These are phyloP conservation scores for Argyresthia albistria DNA, from an alignment of 2,888 invertebrate species.

Conservation along the genomic window DNA sequence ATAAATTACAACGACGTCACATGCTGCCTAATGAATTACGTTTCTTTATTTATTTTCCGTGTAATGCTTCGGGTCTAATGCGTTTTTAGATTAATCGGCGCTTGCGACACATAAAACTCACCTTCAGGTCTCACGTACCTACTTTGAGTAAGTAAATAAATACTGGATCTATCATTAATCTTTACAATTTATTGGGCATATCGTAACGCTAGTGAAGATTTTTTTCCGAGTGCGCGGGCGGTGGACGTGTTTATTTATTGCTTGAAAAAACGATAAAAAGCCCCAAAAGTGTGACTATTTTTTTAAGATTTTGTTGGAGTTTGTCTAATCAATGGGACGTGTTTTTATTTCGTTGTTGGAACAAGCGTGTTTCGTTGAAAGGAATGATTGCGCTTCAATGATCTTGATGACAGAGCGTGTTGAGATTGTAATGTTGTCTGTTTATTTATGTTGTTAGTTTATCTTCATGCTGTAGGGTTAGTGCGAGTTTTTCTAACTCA, in stretches of 20 bases:
- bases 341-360: constrained; percentile 24
- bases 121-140: not conserved
- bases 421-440: not conserved
- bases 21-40: not conserved
- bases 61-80: constrained; percentile 18
- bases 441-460: no score
- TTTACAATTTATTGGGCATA: constrained; percentile 53
- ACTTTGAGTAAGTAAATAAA: constrained; percentile 41
- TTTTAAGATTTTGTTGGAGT: constrained; percentile 37
- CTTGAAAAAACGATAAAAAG: not conserved
- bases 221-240: constrained; percentile 12
- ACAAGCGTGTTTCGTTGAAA: constrained; percentile 1
- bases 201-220: constrained; percentile 32
- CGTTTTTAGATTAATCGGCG: constrained; percentile 51
- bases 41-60: not conserved
- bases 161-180: constrained; percentile 61
- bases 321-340: constrained; percentile 25
- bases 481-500: no score
- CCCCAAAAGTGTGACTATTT: constrained; percentile 22
- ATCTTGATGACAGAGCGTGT: not conserved
- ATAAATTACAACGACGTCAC: not conserved
- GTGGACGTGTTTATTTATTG: not conserved
- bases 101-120: constrained; percentile 42
- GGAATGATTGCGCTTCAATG: not conserved
- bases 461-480: no score